A percentile compares a stretch with the other conserved stretches of the same genome.
Evolutionary conservation across 1,140 invertebrate species (phyloP).

Genomic region (Melitaea cinxia): DNA sequence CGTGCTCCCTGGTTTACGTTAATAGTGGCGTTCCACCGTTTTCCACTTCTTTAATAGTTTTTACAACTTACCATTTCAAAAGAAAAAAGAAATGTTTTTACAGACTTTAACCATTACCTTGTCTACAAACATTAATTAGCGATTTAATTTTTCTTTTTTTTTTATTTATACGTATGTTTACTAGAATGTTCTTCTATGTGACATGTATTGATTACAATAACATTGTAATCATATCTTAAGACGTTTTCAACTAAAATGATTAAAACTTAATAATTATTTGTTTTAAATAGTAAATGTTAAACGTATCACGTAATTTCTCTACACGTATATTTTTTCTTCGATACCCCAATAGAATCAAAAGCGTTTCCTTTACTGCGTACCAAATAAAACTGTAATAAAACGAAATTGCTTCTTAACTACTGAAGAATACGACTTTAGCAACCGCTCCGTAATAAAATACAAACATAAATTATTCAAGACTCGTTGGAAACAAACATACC

Average conservation of each 20-base stretch:
- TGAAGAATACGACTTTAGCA: constrained; percentile 1
- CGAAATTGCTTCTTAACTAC: constrained; percentile 2
- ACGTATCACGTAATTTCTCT: neutral
- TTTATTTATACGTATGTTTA: no score
- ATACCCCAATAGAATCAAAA: constrained; percentile 1
- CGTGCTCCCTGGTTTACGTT: no score
- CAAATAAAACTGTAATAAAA: constrained; percentile 11
- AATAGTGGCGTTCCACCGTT: no score
- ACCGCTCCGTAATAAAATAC: neutral
- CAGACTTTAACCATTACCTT: no score
- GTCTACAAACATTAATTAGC: no score
- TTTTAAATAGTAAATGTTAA: neutral
- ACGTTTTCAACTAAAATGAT: neutral
- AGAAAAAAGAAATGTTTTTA: no score
- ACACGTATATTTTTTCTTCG: neutral
- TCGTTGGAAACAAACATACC: neutral
- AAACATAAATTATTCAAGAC: constrained; percentile 6
- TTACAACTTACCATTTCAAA: no score
- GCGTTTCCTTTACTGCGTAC: neutral
- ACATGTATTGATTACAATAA: no score
- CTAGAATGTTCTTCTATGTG: no score
- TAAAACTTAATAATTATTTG: neutral
- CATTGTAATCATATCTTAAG: no score
- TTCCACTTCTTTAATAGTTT: no score
- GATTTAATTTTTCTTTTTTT: no score